Percentiles rank a stretch among this genome's conserved stretches.
Conservation (phyloP, 2,888 invertebrate species). For the Empis stercorea region DNA sequence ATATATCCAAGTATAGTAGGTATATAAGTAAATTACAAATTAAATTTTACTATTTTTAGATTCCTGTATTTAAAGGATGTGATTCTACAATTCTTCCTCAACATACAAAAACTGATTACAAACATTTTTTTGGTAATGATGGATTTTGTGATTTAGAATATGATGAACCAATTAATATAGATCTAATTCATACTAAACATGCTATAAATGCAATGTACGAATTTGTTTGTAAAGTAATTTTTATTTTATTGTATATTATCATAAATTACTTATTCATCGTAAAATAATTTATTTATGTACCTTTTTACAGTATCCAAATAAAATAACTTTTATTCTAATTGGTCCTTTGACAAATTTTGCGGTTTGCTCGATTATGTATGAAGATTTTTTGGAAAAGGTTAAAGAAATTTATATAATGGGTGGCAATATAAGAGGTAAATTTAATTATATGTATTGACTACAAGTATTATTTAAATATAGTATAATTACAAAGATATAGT, state of each 20-base stretch:
- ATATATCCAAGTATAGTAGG: no score
- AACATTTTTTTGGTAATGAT: constrained; percentile 50
- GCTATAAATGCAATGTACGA: constrained; percentile 48
- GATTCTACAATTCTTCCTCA: constrained; percentile 27
- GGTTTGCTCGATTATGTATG: constrained; percentile 54
- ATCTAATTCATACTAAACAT: constrained; percentile 39
- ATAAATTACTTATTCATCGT: neutral
- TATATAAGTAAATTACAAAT: no score
- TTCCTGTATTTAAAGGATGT: constrained; percentile 23
- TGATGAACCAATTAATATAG: constrained; percentile 34
- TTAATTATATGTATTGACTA: no score
- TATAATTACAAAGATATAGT: no score
- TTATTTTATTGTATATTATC: no score
- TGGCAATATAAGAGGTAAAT: constrained; percentile 56
- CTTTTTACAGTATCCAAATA: constrained; percentile 34
- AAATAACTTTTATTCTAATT: constrained; percentile 49
- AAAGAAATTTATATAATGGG: constrained; percentile 65
- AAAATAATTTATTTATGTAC: neutral
- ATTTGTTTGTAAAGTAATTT: constrained; percentile 42
- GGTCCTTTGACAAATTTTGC: constrained; percentile 74
- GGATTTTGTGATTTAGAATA: constrained; percentile 54
- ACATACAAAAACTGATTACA: constrained; percentile 24
- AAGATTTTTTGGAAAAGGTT: constrained; percentile 47
- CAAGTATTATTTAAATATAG: no score
- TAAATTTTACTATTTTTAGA: constrained; percentile 11